Percentiles rank a stretch among this genome's conserved stretches.
Evolutionary conservation across 2,113 vertebrate genomes (phyloP).

Genomic region (human (Homo sapiens)): GRCh38 chrX:50714501-50715000

Average conservation of each 20-base stretch:
- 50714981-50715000: slow-evolving; percentile 37
- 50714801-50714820: not conserved
- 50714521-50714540: not conserved
- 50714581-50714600: not conserved
- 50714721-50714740: slow-evolving; percentile 5
- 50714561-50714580: not conserved
- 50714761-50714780: slow-evolving; percentile 22
- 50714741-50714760: not conserved
- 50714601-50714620: not conserved
- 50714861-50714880: not conserved
- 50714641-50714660: slow-evolving; percentile 24
- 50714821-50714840: not conserved
- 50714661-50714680: slow-evolving; percentile 20
- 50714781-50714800: not conserved
- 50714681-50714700: not conserved
- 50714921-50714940: slow-evolving; percentile 43
- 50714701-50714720: not conserved
- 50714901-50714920: not conserved
- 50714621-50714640: slow-evolving; percentile 24
- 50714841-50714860: slow-evolving; percentile 30
- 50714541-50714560: not conserved
- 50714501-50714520: not conserved
- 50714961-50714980: slow-evolving; percentile 15
- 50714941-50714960: slow-evolving; percentile 5
- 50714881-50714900: slow-evolving; percentile 18